Evolutionary conservation across 2,888 invertebrate genomes (phyloP).

Genomic region (Drosophila mettleri): DNA sequence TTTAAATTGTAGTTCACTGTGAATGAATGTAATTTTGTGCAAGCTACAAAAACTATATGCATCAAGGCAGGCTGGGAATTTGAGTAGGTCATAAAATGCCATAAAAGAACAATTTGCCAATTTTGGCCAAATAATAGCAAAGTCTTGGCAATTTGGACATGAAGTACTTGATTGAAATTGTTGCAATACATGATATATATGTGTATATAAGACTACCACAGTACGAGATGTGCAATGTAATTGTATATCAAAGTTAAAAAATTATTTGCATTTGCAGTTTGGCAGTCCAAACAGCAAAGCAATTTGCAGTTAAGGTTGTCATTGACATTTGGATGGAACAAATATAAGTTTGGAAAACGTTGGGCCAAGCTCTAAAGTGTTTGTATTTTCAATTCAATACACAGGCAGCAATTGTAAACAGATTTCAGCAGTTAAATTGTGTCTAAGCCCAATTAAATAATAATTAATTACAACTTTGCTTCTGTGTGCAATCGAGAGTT

Average conservation of each 20-base stretch:
- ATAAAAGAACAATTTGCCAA: slow-evolving; percentile 64
- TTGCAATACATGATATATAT: background rate
- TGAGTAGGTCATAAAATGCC: slow-evolving; percentile 25
- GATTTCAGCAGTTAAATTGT: slow-evolving; percentile 12
- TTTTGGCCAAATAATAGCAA: slow-evolving; percentile 45
- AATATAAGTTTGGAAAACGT: slow-evolving; percentile 1
- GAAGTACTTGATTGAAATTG: background rate
- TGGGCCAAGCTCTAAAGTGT: background rate
- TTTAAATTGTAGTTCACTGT: background rate
- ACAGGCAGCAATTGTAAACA: background rate
- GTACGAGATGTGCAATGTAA: slow-evolving; percentile 24
- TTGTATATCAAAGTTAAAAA: slow-evolving; percentile 70
- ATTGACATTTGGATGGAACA: slow-evolving; percentile 40
- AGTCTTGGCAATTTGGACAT: background rate
- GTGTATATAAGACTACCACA: background rate
- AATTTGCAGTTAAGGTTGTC: slow-evolving; percentile 11
- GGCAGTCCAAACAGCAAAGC: slow-evolving; percentile 8
- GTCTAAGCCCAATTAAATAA: slow-evolving; percentile 26
- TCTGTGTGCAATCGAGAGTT: slow-evolving; percentile 25
- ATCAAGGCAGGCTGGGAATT: slow-evolving; percentile 13
- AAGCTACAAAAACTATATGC: slow-evolving; percentile 5
- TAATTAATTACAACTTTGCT: slow-evolving; percentile 14
- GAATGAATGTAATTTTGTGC: background rate
- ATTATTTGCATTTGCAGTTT: slow-evolving; percentile 44
- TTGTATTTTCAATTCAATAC: background rate